Evolutionary conservation across 2,113 vertebrate genomes (phyloP), one percentile per base, ranked within the genome.

Genomic region (Ochotona curzoniae): DNA sequence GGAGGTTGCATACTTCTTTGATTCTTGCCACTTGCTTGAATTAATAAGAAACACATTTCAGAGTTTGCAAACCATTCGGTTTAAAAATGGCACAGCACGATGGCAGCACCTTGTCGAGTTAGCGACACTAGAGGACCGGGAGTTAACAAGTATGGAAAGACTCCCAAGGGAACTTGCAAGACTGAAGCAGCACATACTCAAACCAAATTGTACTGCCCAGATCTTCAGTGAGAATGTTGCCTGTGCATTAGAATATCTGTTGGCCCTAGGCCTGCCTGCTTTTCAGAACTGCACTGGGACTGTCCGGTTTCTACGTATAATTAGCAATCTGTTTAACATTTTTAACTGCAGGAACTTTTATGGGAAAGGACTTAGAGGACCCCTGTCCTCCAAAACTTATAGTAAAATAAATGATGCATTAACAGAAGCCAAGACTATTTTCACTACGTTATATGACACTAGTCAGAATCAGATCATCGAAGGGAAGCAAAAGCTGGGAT

Each of bases 101-200:
- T 98, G 98, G 97, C 97, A 97, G 86, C 96, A 98, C 0, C 49
- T 97, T 18, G 97, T 96, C 47, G 96, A 97, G 10, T 96, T 97
- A 76, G 97, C 88, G 0, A 76, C 71, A 18, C 51, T 98, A 23
- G 83, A 0, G 11, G 96, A 97, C 51, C 85, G 76, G 64, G 96
- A 95, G 12, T 66, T 94, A 1, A 38, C 49, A 14, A 35, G 74
- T 5, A 76, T 30, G 0, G 21, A 78, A 51, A 44, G 23, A 15
- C 32, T 79, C 57, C 89, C 92, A 14, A 49, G 79, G 0, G 12
- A 81, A 89, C 69, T 64, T 49, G 32, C 70, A 38, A 89, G 35
- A 7, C 64, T 96, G 73, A 91, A 80, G 54, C 85, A 49, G 87
- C 96, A 95, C 18, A n/a, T 97, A 49, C 63, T 97, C 20, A 96